These are phyloP conservation scores for Anhinga rufa DNA, from an alignment of 2,113 vertebrate species.

Conservation along the genomic window DNA sequence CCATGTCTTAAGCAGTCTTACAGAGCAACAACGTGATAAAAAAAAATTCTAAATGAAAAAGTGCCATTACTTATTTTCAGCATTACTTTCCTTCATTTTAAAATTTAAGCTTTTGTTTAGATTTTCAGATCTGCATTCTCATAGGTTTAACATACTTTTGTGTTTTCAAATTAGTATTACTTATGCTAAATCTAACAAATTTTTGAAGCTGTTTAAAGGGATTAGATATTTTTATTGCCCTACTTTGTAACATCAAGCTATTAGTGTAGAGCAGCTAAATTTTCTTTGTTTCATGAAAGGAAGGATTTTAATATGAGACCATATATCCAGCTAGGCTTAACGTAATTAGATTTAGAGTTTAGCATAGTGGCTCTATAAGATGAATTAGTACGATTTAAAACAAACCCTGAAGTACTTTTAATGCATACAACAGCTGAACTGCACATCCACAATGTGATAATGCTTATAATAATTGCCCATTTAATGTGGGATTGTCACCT, in stretches of 20 bases:
- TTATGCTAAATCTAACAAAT: background rate
- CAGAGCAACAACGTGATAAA: background rate
- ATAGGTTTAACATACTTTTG: background rate
- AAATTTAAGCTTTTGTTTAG: background rate
- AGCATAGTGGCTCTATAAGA: background rate
- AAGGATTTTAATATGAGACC: background rate
- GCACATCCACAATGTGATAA: background rate
- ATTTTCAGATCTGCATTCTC: background rate
- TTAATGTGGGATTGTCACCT: background rate
- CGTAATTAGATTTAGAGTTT: background rate
- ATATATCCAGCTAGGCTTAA: background rate
- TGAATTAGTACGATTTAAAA: fast-evolving
- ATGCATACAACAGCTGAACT: background rate
- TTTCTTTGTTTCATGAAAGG: background rate
- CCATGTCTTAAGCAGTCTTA: constrained; percentile 51
- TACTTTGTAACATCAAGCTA: background rate
- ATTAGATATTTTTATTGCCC: background rate
- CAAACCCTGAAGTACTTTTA: background rate
- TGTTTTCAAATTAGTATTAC: background rate
- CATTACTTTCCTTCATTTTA: background rate
- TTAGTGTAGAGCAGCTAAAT: background rate
- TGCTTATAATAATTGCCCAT: background rate
- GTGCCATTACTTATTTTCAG: background rate
- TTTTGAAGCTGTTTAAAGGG: background rate
- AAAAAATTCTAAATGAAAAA: background rate